A percentile compares a stretch with the other conserved stretches of the same genome.
Evolutionary conservation across 2,113 vertebrate genomes (phyloP).

Genomic region (Noturus placidus): DNA sequence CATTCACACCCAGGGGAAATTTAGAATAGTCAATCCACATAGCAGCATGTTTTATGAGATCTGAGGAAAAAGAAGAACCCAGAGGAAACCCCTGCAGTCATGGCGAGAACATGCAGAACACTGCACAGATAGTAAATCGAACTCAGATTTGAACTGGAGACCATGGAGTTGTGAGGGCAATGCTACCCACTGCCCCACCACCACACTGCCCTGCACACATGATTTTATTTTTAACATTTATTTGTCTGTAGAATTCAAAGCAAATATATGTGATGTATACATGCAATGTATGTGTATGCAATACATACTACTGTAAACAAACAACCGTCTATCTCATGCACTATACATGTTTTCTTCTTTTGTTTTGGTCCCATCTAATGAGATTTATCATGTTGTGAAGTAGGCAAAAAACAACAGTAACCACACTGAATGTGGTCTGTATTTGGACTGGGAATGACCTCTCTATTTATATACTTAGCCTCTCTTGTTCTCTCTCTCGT

Average conservation of each 20-base stretch:
- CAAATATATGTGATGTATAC: not conserved
- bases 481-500: not conserved
- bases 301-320: not conserved
- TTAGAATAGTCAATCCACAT: not conserved
- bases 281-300: not conserved
- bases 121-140: not conserved
- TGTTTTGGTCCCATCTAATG: not conserved
- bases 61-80: not conserved
- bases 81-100: not conserved
- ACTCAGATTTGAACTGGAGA: not conserved
- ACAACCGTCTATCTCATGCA: not conserved
- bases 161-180: not conserved
- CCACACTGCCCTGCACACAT: not conserved
- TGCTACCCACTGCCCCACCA: not conserved
- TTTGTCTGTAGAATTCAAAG: not conserved
- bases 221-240: not conserved
- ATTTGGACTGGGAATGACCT: slow-evolving; percentile 21
- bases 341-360: not conserved
- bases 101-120: not conserved
- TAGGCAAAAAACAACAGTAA: not conserved
- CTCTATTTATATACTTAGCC: slow-evolving; percentile 18
- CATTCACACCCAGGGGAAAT: not conserved
- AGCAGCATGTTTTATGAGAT: not conserved
- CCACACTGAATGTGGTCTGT: slow-evolving; percentile 16
- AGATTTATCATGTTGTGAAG: not conserved